Base-by-base conservation (phyloP, 2,888 invertebrate genomes). In the Erpobdella octoculata region DNA sequence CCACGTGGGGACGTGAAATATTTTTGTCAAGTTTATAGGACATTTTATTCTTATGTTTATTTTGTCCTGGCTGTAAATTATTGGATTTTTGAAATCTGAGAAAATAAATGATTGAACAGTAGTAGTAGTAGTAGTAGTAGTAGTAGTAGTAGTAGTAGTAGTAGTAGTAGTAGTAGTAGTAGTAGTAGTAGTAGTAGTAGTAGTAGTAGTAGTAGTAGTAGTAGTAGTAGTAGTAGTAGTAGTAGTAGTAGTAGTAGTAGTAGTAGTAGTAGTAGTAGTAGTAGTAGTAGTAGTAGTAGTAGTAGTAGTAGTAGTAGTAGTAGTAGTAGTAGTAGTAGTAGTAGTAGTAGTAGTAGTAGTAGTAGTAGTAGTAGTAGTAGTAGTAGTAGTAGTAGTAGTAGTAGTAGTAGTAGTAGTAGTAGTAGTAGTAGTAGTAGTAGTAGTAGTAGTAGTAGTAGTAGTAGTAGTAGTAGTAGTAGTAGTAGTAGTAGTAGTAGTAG, bases 271-370 rank as follows among this genome's bases (percentile, higher is more conserved):
- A 53, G 59, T 38, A 72, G 58, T 31, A 37, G 58, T 35, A 58
- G 53, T 46, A 70, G 38, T 71, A 53, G 72, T 70, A 58, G 69
- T 71, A 53, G 69, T 46, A 58, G 35, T 12, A 53, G 58, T 70
- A 70, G 36, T 70, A 31, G 59, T 72, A 36, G 69, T 46, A 71
- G 36, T 46, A 36, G 68, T 71, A 69, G 58, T 31, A 71, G 53
- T 70, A 36, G 69, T 46, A 58, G 48, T 58, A 71, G 58, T 58
- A 33, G 69, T 53, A 69, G 59, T 71, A 70, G 64, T 9, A 64
- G 31, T 9, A 28, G 31, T 64, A 64, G 64, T 9, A 64, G 64
- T 64, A 28, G 64, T 9, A 64, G 31, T 9, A 64, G 31, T 15
- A 28, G 64, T 28, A 64, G 64, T 64, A 28, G 64, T 9, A 64